Evolutionary conservation across 2,888 invertebrate genomes (phyloP), one percentile per base, ranked within the genome.

Genomic region (Steinernema carpocapsae): DNA sequence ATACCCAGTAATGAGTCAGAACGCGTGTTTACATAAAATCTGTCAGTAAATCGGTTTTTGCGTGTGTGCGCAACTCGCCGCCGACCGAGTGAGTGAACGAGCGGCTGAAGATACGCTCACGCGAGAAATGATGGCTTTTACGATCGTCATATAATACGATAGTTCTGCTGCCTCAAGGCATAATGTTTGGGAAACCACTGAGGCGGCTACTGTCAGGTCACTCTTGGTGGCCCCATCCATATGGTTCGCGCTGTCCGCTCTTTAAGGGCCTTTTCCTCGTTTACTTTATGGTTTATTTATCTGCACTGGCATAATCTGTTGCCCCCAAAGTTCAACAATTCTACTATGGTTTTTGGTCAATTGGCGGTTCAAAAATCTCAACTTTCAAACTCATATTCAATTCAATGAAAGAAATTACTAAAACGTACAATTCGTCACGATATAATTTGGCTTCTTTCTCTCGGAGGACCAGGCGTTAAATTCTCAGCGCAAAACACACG

Each of bases 31-130:
- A 32, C 64, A 32, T 29, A 19, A 64, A 64, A 64, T 64, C 64
- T 64, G 64, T 64, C 64, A 64, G 64, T 29, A 64, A 64, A 64
- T 64, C 64, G 64, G 19, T 64, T 64, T 64, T 64, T 64, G 56
- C 64, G 19, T 37, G 37, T 64, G 64, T 32, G 64, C 64, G 64
- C 64, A 64, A 64, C 64, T 64, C 64, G 64, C 64, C 64, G 32
- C 64, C 64, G 17, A 29, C 64, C 64, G 56, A 26, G 37, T 12
- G 24, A 56, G 14, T 24, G 56, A 26, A 24, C 56, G 26, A 14
- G 22, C 56, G 26, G 4, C 1, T 2, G 64, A 64, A 32, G 64
- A 64, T 64, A 29, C 32, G 64, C 32, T 64, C 64, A 64, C 64
- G 64, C 64, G 64, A 64, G 29, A 29, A 29, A 64, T 17, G 37